These are phyloP conservation scores for Tachina lurida DNA, from an alignment of 2,888 invertebrate genomes.

Conservation along the genomic window DNA sequence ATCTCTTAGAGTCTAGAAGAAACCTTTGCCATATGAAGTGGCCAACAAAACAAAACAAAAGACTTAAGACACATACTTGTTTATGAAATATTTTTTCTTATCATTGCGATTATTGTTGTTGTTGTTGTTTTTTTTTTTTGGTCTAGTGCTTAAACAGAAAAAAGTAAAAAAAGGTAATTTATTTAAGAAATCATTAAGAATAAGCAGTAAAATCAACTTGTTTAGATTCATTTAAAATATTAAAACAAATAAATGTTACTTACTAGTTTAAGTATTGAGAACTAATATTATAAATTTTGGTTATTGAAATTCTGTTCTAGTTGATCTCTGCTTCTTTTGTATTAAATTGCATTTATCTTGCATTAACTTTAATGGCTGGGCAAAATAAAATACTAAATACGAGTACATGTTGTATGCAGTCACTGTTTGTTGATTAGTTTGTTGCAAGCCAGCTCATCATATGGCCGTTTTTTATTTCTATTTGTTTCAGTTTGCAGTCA, in stretches of 20 bases:
- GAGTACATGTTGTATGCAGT: conserved; percentile 11
- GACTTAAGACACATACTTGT: conserved; percentile 53
- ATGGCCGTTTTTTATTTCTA: conserved; percentile 1
- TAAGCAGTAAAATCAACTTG: conserved; percentile 28
- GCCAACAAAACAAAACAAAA: conserved; percentile 16
- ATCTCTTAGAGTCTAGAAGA: background rate
- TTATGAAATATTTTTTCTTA: conserved; percentile 41
- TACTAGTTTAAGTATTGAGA: conserved; percentile 24
- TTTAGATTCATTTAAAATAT: conserved; percentile 46
- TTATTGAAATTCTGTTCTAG: background rate
- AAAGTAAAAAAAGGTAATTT: conserved; percentile 21
- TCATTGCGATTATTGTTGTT: conserved; percentile 39
- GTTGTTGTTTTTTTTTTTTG: background rate
- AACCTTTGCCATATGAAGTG: conserved; percentile 58
- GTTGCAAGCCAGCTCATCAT: conserved; percentile 53
- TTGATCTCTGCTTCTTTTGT: background rate
- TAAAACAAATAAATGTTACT: conserved; percentile 40
- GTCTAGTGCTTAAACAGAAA: background rate
- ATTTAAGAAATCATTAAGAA: conserved; percentile 20
- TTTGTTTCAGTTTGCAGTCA: background rate
- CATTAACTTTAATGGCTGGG: background rate
- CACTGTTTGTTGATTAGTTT: conserved; percentile 10
- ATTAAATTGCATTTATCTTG: conserved; percentile 9
- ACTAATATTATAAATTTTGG: conserved; percentile 35
- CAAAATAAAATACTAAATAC: conserved; percentile 18